Base-by-base conservation (phyloP, 2,888 invertebrate species). In the Xanthorhoe designata region DNA sequence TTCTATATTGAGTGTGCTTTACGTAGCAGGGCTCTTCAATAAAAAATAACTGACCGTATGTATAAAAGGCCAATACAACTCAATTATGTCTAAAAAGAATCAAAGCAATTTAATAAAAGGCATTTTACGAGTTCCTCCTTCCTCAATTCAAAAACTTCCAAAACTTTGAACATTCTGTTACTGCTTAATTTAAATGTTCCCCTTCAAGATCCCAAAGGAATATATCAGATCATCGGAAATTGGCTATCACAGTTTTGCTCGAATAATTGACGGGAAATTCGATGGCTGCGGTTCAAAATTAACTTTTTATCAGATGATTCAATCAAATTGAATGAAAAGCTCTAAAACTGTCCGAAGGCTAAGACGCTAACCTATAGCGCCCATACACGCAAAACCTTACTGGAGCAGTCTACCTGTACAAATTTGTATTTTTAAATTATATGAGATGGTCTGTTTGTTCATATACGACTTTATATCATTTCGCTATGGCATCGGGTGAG, bases 201-300 rank as follows among this genome's bases (percentile, higher is more conserved):
- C 19, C 19, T 17, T n/a, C 49, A 54, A 19, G 19, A 29, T 42
- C 13, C 42, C 53, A 13, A 17, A 32, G 35, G 10, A 42, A 15
- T 24, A 9, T 42, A 61, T 60, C 17, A 13, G 29, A 45, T 61
- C 24, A 18, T 61, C 32, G 42, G 45, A 42, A 61, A 61, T 53
- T 61, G 53, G 32, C 53, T 61, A 52, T 60, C 45, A 45, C 0
- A 51, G 17, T 61, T 53, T 42, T 1, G 51, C 24, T 42, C 32
- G n/a, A 42, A 24, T 60, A 60, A 47, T 45, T 24, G 51, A 29
- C 24, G 29, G 45, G 45, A 29, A 52, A 10, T 42, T 61, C 13
- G 15, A 42, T 53, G 47, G 32, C 38, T 29, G 60, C 72, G 76
- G 80, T 82, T 83, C 59, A 29, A 52, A 61, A 61, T 58, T 63